phyloP scores from a whole-genome alignment of 1,140 invertebrate species.

The Bombus fervidus region DNA sequence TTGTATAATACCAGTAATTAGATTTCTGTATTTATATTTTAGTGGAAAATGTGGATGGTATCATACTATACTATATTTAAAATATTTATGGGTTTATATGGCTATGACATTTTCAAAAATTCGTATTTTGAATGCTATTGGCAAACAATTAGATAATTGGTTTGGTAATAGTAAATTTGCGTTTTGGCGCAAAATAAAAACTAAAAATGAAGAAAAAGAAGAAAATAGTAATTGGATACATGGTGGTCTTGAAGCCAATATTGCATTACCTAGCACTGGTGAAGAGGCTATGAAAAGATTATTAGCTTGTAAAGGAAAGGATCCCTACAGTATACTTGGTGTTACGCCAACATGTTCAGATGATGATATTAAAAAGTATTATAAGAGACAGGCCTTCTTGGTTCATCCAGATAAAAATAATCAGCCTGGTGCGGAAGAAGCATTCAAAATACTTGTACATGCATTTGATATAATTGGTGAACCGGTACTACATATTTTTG shows the following conservation, averaged over 20 bases:
- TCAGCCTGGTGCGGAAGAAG: conserved; percentile 96
- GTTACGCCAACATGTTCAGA: conserved; percentile 93
- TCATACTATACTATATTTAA: conserved; percentile 77
- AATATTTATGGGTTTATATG: conserved; percentile 77
- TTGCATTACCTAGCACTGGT: conserved; percentile 92
- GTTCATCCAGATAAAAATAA: conserved; percentile 98
- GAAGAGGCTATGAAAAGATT: conserved; percentile 97
- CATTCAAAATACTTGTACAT: conserved; percentile 96
- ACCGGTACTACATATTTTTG: conserved; percentile 85
- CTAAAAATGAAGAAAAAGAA: conserved; percentile 81
- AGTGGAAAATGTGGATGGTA: conserved; percentile 79
- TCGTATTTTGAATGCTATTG: conserved; percentile 80
- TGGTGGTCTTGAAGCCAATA: conserved; percentile 89
- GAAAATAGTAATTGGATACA: conserved; percentile 78
- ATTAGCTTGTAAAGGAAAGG: conserved; percentile 95
- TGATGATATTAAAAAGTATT: conserved; percentile 97
- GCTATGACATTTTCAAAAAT: conserved; percentile 77
- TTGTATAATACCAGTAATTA: not conserved
- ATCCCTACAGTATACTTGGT: conserved; percentile 96
- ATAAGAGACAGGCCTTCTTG: conserved; percentile 94
- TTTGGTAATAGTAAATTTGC: conserved; percentile 84
- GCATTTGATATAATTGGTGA: conserved; percentile 97
- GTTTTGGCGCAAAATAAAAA: conserved; percentile 85
- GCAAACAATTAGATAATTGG: conserved; percentile 84
- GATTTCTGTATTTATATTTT: conserved; percentile 54